Evolutionary conservation across 2,888 invertebrate species (phyloP).

Genomic region (Drosophila aldrichi): DNA sequence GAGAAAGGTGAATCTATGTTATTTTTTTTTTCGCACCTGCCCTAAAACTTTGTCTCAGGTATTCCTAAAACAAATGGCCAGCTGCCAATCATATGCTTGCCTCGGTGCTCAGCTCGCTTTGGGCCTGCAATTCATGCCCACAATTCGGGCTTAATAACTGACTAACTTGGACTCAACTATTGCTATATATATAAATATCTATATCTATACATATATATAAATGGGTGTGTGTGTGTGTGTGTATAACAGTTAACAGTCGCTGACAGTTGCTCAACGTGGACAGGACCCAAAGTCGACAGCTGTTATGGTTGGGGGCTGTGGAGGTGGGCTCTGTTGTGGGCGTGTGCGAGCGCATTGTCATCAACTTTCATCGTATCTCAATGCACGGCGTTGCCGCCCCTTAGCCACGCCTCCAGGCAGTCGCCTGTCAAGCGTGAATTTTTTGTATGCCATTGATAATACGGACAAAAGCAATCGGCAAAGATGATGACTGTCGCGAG

Average conservation of each 20-base stretch:
- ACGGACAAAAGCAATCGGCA: constrained; percentile 49
- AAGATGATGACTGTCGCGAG: constrained; percentile 8
- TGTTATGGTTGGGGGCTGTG: background rate
- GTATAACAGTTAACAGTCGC: constrained; percentile 32
- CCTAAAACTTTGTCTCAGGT: constrained; percentile 3
- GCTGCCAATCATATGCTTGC: constrained; percentile 73
- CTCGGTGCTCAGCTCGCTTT: constrained; percentile 1
- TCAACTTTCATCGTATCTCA: constrained; percentile 59
- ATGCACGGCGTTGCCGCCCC: constrained; percentile 25
- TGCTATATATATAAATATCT: background rate
- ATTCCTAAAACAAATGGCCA: constrained; percentile 56
- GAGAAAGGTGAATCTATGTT: background rate
- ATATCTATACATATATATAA: background rate
- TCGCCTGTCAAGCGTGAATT: constrained; percentile 69
- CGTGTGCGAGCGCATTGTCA: constrained; percentile 65
- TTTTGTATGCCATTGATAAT: constrained; percentile 56
- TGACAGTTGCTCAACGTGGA: constrained; percentile 50
- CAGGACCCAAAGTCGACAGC: background rate
- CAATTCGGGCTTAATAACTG: constrained; percentile 40
- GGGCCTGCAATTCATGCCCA: constrained; percentile 14
- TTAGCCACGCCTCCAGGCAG: constrained; percentile 23
- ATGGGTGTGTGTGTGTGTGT: background rate
- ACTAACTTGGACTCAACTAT: constrained; percentile 30
- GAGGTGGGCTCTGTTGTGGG: constrained; percentile 3
- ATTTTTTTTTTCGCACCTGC: constrained; percentile 3